Base-by-base conservation (phyloP, 53 echinoderm and acorn worm genomes). In the Paracentrotus lividus region DNA sequence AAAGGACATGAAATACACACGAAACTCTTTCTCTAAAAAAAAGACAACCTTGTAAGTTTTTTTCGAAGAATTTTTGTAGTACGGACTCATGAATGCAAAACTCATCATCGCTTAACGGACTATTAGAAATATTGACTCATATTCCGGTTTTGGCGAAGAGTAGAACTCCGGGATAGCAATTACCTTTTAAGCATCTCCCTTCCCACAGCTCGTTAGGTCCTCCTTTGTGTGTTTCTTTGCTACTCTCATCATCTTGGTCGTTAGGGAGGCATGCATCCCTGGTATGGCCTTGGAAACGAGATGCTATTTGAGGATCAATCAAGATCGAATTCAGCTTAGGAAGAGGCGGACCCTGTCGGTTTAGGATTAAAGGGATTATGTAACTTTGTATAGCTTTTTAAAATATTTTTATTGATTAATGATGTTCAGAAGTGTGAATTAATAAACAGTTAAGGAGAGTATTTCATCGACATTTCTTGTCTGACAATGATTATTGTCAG, bases 261-360 rank as follows among this genome's bases (percentile, higher is more conserved):
- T 86, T 86, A 86, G 56, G 86, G 86, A 56, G 38, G 53, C 7
- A 32, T 36, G 38, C 86, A 86, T 86, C 86, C 55, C 47, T 81
- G 31, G 45, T 16, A 23, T 38, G 86, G 57, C 86, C 86, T 86
- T 86, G 86, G 86, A 86, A 34, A 86, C 86, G 86, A 86, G 86
- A 86, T 86, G 86, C 86, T 86, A 86, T 86, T 86, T 86, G 53
- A 55, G 86, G 86, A 36, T 56, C 86, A 86, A 86, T 86, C 86
- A 86, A 55, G 86, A 86, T 38, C 56, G 86, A 86, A 86, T 86
- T 86, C 86, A 86, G 53, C 86, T 54, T 56, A 86, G 81, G n/a
- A 81, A 47, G 47, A 27, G 81, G 81, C 33, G 38, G 9, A 81
- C n/a, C 81, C 47, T 21, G 81, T 81, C 81, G n/a, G 47, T n/a